phyloP scores from a whole-genome alignment of 2,888 invertebrate species.

The Thymelicus sylvestris region DNA sequence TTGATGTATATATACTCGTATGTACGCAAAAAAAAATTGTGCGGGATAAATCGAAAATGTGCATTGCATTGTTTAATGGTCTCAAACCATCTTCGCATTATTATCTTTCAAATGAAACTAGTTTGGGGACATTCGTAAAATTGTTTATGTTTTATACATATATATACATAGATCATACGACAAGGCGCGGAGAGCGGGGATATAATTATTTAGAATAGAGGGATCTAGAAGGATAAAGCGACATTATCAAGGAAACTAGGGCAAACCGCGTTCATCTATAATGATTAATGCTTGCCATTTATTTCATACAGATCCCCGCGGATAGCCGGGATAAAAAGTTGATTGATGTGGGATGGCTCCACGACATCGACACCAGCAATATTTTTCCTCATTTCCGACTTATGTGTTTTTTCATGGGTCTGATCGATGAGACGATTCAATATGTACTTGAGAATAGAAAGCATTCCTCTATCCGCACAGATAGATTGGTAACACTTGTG shows the following conservation, averaged over 20 bases:
- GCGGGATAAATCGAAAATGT: too few species aligned
- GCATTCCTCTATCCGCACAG: not conserved
- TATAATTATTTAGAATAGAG: slow-evolving; percentile 17
- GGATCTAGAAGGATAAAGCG: slow-evolving; percentile 57
- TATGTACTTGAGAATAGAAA: not conserved
- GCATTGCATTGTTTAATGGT: too few species aligned
- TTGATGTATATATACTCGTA: not conserved
- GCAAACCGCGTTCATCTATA: slow-evolving; percentile 65
- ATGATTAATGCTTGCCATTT: slow-evolving; percentile 77
- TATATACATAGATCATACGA: too few species aligned
- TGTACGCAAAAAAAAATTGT: too few species aligned
- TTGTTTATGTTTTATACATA: too few species aligned
- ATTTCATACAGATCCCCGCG: slow-evolving; percentile 60
- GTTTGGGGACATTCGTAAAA: too few species aligned
- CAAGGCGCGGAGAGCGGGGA: not conserved
- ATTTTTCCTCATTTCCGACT: slow-evolving; percentile 61
- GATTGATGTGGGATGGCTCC: slow-evolving; percentile 71
- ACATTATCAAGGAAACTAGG: slow-evolving; percentile 55
- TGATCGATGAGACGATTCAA: slow-evolving; percentile 48
- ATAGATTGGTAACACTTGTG: too few species aligned
- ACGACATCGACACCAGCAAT: slow-evolving; percentile 59
- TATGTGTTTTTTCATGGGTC: slow-evolving; percentile 47
- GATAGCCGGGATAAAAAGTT: slow-evolving; percentile 63
- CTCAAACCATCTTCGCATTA: too few species aligned
- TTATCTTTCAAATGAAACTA: too few species aligned